phyloP scores from a whole-genome alignment of 2,888 invertebrate species.

The Ceraclea dissimilis region DNA sequence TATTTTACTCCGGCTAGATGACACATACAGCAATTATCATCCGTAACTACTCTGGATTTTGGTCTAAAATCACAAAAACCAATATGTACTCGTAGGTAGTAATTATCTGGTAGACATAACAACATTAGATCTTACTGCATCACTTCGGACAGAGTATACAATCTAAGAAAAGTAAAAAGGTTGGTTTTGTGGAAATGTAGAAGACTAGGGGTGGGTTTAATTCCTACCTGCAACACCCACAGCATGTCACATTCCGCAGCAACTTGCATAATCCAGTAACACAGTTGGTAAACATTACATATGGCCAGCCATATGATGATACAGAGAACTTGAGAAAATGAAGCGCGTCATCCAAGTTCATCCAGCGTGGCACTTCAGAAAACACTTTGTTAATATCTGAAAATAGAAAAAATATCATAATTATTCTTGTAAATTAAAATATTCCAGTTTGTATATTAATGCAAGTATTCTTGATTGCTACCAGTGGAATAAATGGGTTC shows the following conservation, averaged over 20 bases:
- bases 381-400: conserved; percentile 51
- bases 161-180: too few relatives aligned
- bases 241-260: conserved; percentile 60
- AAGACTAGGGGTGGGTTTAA: too few relatives aligned
- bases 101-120: too few relatives aligned
- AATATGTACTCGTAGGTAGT: background rate
- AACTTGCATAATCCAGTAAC: conserved; percentile 69
- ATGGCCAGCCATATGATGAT: conserved; percentile 85
- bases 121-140: too few relatives aligned
- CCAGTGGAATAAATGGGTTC: conserved; percentile 61
- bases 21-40: conserved; percentile 87
- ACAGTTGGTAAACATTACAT: conserved; percentile 69
- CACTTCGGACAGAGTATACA: too few relatives aligned
- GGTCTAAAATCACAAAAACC: conserved; percentile 33
- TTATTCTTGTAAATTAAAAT: too few relatives aligned
- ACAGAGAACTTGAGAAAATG: conserved; percentile 76
- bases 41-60: conserved; percentile 59
- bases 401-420: conserved; percentile 10
- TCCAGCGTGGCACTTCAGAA: conserved; percentile 66
- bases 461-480: conserved; percentile 27
- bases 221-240: conserved; percentile 63
- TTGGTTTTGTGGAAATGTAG: background rate
- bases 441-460: too few relatives aligned
- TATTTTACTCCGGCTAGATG: conserved; percentile 78
- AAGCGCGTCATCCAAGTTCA: conserved; percentile 66